Evolutionary conservation across 2,888 invertebrate species (phyloP), one percentile per base, ranked within the genome.

Genomic region (Apoda limacodes): DNA sequence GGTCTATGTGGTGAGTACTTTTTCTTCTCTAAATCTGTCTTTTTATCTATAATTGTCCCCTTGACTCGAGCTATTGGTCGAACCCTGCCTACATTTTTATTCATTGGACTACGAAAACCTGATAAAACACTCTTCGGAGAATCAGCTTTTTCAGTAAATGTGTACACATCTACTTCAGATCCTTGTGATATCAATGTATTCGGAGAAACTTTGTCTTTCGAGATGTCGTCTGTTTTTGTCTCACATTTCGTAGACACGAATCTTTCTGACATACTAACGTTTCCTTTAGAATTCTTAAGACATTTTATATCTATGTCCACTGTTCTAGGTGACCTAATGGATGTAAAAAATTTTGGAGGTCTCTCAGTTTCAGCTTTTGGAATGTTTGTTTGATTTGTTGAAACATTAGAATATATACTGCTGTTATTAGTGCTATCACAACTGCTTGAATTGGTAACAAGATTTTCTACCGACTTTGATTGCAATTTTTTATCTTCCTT

Each of bases 21-120:
- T 50, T 76, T 76, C 50, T 70, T 76, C 32, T 81, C 80, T 2
- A 59, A 40, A 34, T 82, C 82, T 15, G 59, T 47, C 42, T 69
- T 75, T 43, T 74, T 82, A 37, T 81, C 80, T 37, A 81, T 67
- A 11, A 80, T 45, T 25, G 80, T 82, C 5, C 81, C 82, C 51
- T 81, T 81, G 1, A 81, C 81, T 49, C 81, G 64, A 17, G 82
- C 80, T 40, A 82, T 78, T 3, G 81, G 81, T 25, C 81, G 59
- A 4, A 82, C 82, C 43, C 78, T 56, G 3, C 75, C 78, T 28
- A 78, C 47, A 40, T 65, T 78, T 52, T 75, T 76, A 38, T 57
- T 68, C 3, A 61, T 50, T 9, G 78, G 70, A 48, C 60, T 66
- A 21, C 75, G 65, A 42, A 75, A 75, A 46, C 76, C 80, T 4